Evolutionary conservation across 2,797 vertebrate genomes (phyloP), one percentile per base, ranked within the genome.

Genomic region (Acropternis orthonyx): DNA sequence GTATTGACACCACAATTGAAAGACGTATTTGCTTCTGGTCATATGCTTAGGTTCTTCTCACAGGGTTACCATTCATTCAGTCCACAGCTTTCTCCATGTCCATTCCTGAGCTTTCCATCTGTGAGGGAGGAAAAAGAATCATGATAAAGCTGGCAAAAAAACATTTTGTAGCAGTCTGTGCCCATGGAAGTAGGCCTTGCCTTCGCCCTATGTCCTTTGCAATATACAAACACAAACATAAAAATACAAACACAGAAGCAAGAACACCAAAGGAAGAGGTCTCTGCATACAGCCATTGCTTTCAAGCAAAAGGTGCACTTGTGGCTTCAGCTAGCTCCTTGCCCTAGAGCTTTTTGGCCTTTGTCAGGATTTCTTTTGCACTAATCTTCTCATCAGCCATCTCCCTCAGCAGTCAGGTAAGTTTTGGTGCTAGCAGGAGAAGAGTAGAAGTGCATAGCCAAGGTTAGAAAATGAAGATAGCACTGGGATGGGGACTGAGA

Each of bases 251-350:
- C 49, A 22, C 49, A 22, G 32, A 26, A 14, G 30, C 36, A 51
- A 32, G 32, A 84, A 7, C 37, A 55, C n/a, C 30, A 36, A 37
- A 54, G 17, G 52, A 63, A 26, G 36, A 55, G 19, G 30, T 62
- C 48, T 74, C 8, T 3, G 56, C n/a, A 6, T 14, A 39, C 28
- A 73, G 48, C 27, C 20, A 3, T n/a, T 66, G 26, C 30, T 54
- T 77, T 51, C 36, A 78, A 1, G 1, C 12, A 52, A n/a, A 59
- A 75, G 36, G 27, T 3, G 0, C 32, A 0, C n/a, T n/a, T 15
- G 32, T 71, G 32, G n/a, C 62, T 84, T 71, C 14, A 78, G 7
- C 18, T 30, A 21, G 19, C 12, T 66, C 30, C 51, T 27, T 3
- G 1, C 11, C 34, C 19, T 61, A 21, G 3, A 62, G 14, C 34